These are phyloP conservation scores for Phodopus roborovskii DNA, from an alignment of 2,113 vertebrate species.

Conservation along the genomic window DNA sequence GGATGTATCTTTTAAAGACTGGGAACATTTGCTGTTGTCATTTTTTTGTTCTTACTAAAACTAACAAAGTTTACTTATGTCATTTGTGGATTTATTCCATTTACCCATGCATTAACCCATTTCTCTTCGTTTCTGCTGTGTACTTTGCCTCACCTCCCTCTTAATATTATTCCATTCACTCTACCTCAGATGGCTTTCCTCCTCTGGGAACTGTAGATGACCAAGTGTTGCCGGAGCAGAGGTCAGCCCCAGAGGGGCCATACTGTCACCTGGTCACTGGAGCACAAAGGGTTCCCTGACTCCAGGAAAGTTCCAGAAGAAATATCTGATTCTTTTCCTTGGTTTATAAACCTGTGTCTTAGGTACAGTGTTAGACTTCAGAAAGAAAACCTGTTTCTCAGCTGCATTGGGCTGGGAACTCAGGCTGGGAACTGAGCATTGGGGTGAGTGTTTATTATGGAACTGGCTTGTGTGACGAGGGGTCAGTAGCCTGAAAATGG, in stretches of 20 bases:
- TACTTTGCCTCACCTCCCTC: background rate
- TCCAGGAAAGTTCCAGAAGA: background rate
- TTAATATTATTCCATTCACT: background rate
- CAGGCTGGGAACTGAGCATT: background rate
- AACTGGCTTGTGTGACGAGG: background rate
- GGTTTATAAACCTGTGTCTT: background rate
- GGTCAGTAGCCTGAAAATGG: background rate
- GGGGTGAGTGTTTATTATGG: background rate
- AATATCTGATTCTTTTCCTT: background rate
- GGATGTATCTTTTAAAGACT: background rate
- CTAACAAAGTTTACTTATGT: background rate
- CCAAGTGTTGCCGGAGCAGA: no score
- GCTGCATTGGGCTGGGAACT: background rate
- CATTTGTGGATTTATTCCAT: background rate
- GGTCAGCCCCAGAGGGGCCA: no score
- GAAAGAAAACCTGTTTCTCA: background rate
- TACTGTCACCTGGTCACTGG: background rate
- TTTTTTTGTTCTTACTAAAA: background rate
- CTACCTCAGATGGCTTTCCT: background rate
- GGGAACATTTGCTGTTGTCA: background rate
- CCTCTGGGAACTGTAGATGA: background rate
- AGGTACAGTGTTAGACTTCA: no score
- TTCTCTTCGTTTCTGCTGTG: background rate
- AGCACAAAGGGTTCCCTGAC: background rate
- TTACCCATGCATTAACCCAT: background rate